Conservation (phyloP, 2,113 vertebrate genomes). For the Scophthalmus maximus region DNA sequence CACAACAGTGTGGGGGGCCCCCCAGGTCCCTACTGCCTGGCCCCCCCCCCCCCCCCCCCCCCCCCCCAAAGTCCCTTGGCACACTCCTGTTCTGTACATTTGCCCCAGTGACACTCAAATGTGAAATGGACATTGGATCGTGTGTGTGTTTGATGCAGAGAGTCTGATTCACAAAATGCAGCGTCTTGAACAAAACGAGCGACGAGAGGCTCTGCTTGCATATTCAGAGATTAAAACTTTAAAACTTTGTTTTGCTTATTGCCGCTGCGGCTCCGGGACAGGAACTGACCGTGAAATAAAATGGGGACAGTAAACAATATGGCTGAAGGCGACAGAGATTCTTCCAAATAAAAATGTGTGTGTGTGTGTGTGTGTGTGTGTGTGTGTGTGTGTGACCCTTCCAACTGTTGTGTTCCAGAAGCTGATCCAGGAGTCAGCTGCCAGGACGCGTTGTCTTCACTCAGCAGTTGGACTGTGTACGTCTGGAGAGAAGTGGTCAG, state of each 20-base stretch:
- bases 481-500: slow-evolving; percentile 51
- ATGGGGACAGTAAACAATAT: slow-evolving; percentile 7
- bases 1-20: too few relatives aligned
- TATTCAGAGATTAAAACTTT: too few relatives aligned
- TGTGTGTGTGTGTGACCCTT: neutral
- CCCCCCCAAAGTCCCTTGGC: too few relatives aligned
- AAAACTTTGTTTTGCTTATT: neutral
- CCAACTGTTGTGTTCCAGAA: too few relatives aligned
- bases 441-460: slow-evolving; percentile 49
- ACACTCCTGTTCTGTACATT: too few relatives aligned
- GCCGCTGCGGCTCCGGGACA: slow-evolving; percentile 25
- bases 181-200: neutral
- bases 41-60: too few relatives aligned
- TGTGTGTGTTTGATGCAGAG: too few relatives aligned
- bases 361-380: too few relatives aligned
- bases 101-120: too few relatives aligned
- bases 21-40: too few relatives aligned
- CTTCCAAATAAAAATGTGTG: neutral
- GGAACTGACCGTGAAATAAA: slow-evolving; percentile 47
- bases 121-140: too few relatives aligned
- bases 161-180: neutral
- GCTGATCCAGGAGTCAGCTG: slow-evolving; percentile 51
- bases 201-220: neutral
- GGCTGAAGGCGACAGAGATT: neutral
- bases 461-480: slow-evolving; percentile 60